phyloP scores from a whole-genome alignment of 2,888 invertebrate genomes.

The Nomada flava region DNA sequence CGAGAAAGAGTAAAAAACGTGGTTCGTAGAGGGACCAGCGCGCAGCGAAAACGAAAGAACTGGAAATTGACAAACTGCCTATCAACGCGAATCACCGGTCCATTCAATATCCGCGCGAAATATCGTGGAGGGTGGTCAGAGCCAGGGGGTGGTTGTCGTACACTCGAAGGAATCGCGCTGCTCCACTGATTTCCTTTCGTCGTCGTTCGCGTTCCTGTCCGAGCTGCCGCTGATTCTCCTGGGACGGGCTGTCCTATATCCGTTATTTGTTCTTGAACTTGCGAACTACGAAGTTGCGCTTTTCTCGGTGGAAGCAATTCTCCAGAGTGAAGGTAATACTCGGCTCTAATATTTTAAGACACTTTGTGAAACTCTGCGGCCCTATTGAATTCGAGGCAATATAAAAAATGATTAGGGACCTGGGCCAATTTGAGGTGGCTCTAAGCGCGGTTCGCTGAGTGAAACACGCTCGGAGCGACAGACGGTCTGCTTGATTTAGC shows the following conservation, averaged over 20 bases:
- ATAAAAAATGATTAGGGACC: too few relatives aligned
- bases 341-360: not conserved
- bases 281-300: not conserved
- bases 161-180: conserved; percentile 39
- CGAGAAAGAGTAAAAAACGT: conserved; percentile 12
- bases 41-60: conserved; percentile 45
- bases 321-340: conserved; percentile 5
- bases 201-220: too few relatives aligned
- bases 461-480: conserved; percentile 7
- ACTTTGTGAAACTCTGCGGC: not conserved
- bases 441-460: too few relatives aligned
- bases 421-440: too few relatives aligned
- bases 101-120: conserved; percentile 75
- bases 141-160: conserved; percentile 33
- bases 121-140: conserved; percentile 61
- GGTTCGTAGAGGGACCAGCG: not conserved
- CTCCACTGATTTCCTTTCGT: conserved; percentile 55
- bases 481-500: conserved; percentile 32
- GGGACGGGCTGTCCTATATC: not conserved
- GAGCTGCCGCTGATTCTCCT: not conserved
- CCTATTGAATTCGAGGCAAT: not conserved
- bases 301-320: not conserved
- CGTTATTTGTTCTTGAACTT: not conserved
- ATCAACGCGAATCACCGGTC: conserved; percentile 74
- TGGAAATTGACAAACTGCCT: conserved; percentile 76